Conservation (phyloP, 30 jellyfish, hydroid and myxozoan species). For the Hydractinia echinata region DNA sequence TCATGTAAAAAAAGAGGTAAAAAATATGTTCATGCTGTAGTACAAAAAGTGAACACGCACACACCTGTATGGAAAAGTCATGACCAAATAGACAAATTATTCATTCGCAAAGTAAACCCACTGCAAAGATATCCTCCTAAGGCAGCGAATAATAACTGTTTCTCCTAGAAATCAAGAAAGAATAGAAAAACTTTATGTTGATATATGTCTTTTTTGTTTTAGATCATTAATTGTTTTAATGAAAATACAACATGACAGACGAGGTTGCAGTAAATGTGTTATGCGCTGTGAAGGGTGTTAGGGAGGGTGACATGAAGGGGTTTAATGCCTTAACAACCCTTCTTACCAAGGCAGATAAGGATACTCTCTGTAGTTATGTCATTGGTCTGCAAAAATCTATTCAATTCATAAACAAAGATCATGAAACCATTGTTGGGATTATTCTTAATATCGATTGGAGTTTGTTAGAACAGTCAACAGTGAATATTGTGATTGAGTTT, state of each 20-base stretch:
- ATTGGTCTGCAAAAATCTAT: not conserved
- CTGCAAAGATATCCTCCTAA: too few species aligned
- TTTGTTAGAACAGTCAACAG: not conserved
- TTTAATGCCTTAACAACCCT: constrained; percentile 3
- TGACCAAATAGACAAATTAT: too few species aligned
- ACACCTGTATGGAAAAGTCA: too few species aligned
- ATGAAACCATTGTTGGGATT: not conserved
- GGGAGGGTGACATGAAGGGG: not conserved
- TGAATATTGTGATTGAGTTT: not conserved
- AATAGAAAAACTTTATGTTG: too few species aligned
- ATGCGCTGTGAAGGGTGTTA: not conserved
- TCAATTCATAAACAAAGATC: not conserved
- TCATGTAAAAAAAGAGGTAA: too few species aligned
- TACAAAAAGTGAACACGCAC: too few species aligned
- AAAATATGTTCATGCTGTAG: too few species aligned
- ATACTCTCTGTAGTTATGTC: not conserved
- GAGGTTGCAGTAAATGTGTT: not conserved
- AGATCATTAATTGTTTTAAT: too few species aligned
- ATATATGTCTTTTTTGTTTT: too few species aligned
- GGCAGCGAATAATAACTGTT: too few species aligned
- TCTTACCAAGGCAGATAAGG: not conserved
- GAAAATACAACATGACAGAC: not conserved
- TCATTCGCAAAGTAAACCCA: too few species aligned
- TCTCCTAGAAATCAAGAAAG: too few species aligned
- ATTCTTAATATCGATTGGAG: not conserved